Evolutionary conservation across 2,113 vertebrate genomes (phyloP), one percentile per base, ranked within the genome.

Genomic region (Hydrochoerus hydrochaeris): DNA sequence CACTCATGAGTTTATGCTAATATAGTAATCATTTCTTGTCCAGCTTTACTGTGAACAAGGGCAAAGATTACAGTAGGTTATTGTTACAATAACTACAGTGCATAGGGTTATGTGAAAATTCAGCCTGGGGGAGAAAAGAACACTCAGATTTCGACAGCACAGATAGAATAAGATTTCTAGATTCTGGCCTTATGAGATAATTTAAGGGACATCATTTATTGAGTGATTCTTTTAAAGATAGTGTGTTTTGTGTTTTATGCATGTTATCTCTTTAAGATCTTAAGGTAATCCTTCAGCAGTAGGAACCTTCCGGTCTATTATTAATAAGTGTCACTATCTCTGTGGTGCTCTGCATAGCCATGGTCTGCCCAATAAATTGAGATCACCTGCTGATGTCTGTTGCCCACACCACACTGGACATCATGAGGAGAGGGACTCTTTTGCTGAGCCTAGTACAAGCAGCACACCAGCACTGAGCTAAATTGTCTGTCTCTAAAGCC

Each of bases 41-140:
- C 62, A 85, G 44, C 7, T 94, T 32, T 95, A 52, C 82, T n/a
- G 10, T 82, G 69, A 90, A 52, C 77, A 94, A 77, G 60, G 63
- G 41, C 38, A 87, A 77, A 58, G 52, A 41, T 87, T 44, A 90
- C 1, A 77, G 24, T 88, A 77, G 30, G 35, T 52, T 65, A 85
- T 62, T 85, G 90, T 92, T 88, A 58, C 32, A 71, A 17, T 90
- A 49, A 60, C 52, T 52, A 14, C 19, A 28, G 32, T 38, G 84
- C 6, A 35, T 30, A 62, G 38, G 35, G 44, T 38, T 69, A 10
- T 16, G 57, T 91, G 75, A 86, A 85, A 86, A 71, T 63, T 67
- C 10, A 20, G 57, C 78, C 10, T 71, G 57, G 73, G 58, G 7
- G 49, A 52, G 26, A 17, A n/a, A 13, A 95, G 67, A 92, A 44